Conservation (phyloP, 37 sponge, comb jelly and placozoan species). For the Mnemiopsis leidyi region DNA sequence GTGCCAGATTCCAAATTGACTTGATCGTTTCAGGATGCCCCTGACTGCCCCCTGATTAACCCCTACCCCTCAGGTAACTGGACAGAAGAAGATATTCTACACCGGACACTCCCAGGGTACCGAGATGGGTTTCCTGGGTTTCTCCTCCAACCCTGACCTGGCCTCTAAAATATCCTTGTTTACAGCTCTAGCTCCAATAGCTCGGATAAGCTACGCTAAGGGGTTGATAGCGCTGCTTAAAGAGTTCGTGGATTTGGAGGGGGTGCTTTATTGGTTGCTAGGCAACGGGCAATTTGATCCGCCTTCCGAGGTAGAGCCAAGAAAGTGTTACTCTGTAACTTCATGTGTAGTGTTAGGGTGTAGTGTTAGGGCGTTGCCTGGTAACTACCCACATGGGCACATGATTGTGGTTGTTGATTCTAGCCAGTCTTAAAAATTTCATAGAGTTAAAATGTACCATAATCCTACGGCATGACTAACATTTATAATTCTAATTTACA, state of each 20-base stretch:
- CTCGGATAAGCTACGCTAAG: conserved; percentile 11
- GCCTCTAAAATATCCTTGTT: background rate
- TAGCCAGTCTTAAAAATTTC: too few species aligned
- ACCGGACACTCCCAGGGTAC: conserved; percentile 47
- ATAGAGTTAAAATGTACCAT: too few species aligned
- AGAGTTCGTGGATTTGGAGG: background rate
- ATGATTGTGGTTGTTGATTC: too few species aligned
- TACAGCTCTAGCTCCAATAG: conserved; percentile 43
- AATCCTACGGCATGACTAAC: too few species aligned
- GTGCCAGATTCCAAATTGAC: too few species aligned
- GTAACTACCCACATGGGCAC: too few species aligned
- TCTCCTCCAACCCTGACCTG: conserved; percentile 35
- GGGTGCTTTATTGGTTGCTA: conserved; percentile 21
- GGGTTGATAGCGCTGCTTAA: background rate
- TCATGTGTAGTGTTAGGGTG: too few species aligned
- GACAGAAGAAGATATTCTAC: background rate
- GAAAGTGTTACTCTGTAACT: background rate
- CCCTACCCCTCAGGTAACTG: conserved; percentile 45
- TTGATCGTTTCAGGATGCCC: too few species aligned
- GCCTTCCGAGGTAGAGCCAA: conserved; percentile 11
- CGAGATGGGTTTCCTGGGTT: conserved; percentile 49
- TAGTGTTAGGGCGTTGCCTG: too few species aligned
- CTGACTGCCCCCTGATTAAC: too few species aligned
- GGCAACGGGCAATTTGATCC: conserved; percentile 30
- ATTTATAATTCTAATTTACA: too few species aligned